Evolutionary conservation across 2,113 vertebrate genomes (phyloP).

Genomic region (Athene noctua): DNA sequence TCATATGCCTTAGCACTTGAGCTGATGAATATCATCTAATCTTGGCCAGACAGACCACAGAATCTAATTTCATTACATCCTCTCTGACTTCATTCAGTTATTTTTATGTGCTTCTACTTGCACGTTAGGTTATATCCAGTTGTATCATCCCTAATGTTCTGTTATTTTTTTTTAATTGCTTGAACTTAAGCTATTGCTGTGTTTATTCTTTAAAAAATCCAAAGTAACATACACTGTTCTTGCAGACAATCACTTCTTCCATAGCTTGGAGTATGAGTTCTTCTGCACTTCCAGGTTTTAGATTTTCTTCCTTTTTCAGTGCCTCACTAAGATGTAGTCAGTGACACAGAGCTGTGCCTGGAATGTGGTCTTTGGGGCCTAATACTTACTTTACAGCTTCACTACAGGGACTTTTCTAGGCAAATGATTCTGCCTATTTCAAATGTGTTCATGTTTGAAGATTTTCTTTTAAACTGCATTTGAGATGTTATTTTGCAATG

Average conservation of each 20-base stretch:
- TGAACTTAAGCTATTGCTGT: background rate
- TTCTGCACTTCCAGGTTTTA: background rate
- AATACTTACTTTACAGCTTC: background rate
- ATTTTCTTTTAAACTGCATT: background rate
- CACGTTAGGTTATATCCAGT: background rate
- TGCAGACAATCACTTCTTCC: background rate
- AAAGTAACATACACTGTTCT: background rate
- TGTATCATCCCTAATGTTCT: background rate
- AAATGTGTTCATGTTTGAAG: background rate
- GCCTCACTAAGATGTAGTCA: background rate
- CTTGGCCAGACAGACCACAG: background rate
- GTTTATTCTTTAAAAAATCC: background rate
- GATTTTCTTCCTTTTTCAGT: background rate
- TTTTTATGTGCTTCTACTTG: background rate
- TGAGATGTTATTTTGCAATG: background rate
- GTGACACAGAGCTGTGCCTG: background rate
- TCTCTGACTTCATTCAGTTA: background rate
- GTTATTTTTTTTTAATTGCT: background rate
- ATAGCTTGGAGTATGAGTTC: background rate
- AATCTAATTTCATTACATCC: background rate
- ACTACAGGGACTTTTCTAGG: background rate
- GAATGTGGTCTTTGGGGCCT: background rate
- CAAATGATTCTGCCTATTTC: background rate
- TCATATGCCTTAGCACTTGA: accelerated
- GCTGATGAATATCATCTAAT: background rate